Percentiles rank a stretch among this genome's conserved stretches.
phyloP scores from a whole-genome alignment of 2,888 invertebrate genomes.

The Julus scandinavius region DNA sequence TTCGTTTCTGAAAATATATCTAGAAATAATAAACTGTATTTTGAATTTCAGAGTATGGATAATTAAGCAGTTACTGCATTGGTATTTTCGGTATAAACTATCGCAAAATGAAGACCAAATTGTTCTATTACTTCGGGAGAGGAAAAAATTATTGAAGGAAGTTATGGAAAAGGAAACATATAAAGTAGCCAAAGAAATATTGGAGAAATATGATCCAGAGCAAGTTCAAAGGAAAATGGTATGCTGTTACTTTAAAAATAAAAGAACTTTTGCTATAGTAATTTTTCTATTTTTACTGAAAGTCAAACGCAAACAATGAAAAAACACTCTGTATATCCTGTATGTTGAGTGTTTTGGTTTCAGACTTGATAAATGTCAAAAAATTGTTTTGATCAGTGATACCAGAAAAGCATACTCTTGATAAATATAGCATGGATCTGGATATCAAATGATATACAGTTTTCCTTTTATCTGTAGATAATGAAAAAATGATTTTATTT shows the following conservation, averaged over 20 bases:
- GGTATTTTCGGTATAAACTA: conserved; percentile 71
- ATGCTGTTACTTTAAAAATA: neutral
- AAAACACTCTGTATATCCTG: too few species aligned
- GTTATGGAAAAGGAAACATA: conserved; percentile 98
- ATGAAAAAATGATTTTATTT: too few species aligned
- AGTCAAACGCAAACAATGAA: too few species aligned
- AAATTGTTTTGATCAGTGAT: neutral
- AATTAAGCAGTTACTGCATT: conserved; percentile 81
- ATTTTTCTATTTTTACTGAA: neutral
- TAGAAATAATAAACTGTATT: conserved; percentile 2
- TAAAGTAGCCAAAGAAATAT: conserved; percentile 89
- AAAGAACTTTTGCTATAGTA: too few species aligned
- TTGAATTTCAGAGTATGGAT: conserved; percentile 75
- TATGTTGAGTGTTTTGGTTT: neutral
- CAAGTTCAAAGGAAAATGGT: conserved; percentile 45
- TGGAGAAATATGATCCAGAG: conserved; percentile 84
- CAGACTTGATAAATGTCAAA: neutral
- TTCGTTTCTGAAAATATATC: neutral
- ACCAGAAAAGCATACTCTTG: too few species aligned
- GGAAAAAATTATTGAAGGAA: conserved; percentile 88
- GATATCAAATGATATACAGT: too few species aligned
- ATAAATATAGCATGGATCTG: too few species aligned
- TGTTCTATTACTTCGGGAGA: conserved; percentile 78
- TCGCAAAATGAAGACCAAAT: conserved; percentile 76
- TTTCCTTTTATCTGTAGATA: too few species aligned